A percentile compares a stretch with the other conserved stretches of the same genome.
phyloP scores from a whole-genome alignment of 2,113 vertebrate species.

The Bubalus kerabau region DNA sequence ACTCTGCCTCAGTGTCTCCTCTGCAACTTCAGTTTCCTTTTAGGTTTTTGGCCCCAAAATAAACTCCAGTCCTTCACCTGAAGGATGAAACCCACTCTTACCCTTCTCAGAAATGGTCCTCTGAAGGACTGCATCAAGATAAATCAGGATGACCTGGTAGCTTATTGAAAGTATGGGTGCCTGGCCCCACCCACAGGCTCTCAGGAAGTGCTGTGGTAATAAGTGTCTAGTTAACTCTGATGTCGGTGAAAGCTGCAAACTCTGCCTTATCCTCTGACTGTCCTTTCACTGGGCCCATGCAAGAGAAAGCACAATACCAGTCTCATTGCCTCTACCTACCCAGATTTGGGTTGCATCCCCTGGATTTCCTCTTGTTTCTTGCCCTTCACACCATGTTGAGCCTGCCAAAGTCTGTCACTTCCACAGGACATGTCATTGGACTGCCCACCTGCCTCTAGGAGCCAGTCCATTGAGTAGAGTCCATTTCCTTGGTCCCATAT shows the following conservation, averaged over 20 bases:
- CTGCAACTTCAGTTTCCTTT: not conserved
- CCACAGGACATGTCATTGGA: not conserved
- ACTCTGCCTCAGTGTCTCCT: not conserved
- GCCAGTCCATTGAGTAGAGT: accelerated
- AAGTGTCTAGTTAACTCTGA: too few relatives aligned
- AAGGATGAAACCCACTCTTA: not conserved
- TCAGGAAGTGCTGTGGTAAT: too few relatives aligned
- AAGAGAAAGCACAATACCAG: not conserved
- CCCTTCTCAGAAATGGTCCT: not conserved
- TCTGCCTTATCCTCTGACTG: not conserved
- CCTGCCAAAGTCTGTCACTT: not conserved
- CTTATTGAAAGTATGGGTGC: not conserved
- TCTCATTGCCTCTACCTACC: not conserved
- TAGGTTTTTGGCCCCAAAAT: not conserved
- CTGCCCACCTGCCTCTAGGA: not conserved
- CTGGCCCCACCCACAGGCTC: not conserved
- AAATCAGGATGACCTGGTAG: accelerated
- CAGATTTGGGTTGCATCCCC: not conserved
- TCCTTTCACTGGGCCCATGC: not conserved
- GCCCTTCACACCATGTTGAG: not conserved
- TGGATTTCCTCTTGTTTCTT: not conserved
- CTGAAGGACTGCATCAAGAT: not conserved
- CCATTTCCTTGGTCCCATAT: not conserved
- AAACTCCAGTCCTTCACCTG: not conserved
- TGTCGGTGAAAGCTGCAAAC: not conserved